Percentiles rank a stretch among this genome's conserved stretches.
Evolutionary conservation across 2,113 vertebrate genomes (phyloP).

Genomic region (Halichoerus grypus): DNA sequence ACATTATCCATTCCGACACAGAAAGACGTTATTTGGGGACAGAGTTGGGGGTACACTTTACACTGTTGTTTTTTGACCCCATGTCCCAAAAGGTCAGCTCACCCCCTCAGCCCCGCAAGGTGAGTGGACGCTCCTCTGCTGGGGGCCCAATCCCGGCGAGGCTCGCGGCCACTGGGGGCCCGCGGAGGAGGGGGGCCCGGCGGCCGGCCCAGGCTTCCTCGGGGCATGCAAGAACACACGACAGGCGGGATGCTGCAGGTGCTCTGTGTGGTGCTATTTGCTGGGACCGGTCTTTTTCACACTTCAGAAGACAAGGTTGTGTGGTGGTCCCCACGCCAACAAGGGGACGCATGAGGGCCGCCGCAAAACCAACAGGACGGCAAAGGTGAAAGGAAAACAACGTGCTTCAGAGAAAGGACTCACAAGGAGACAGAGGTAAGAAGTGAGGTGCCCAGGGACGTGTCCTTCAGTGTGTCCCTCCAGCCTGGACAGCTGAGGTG

Average conservation of each 20-base stretch:
- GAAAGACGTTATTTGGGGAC: not conserved
- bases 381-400: not conserved
- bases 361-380: too few species aligned
- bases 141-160: not conserved
- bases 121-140: not conserved
- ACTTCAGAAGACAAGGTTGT: too few species aligned
- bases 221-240: fast-evolving
- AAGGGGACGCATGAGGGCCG: not conserved
- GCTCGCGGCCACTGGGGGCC: too few species aligned
- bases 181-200: not conserved
- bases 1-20: not conserved
- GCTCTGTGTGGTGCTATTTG: too few species aligned
- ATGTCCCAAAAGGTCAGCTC: not conserved
- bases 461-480: not conserved
- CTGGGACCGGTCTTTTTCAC: too few species aligned
- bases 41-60: fast-evolving
- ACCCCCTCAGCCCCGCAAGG: not conserved
- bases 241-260: not conserved
- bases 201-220: fast-evolving
- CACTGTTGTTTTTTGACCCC: not conserved
- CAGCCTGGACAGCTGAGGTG: not conserved
- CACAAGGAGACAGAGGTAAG: fast-evolving
- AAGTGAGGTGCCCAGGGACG: fast-evolving
- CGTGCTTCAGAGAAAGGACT: not conserved
- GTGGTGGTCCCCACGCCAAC: not conserved